Evolutionary conservation across 1,140 invertebrate genomes (phyloP), one percentile per base, ranked within the genome.

Genomic region (Cotesia glomerata): DNA sequence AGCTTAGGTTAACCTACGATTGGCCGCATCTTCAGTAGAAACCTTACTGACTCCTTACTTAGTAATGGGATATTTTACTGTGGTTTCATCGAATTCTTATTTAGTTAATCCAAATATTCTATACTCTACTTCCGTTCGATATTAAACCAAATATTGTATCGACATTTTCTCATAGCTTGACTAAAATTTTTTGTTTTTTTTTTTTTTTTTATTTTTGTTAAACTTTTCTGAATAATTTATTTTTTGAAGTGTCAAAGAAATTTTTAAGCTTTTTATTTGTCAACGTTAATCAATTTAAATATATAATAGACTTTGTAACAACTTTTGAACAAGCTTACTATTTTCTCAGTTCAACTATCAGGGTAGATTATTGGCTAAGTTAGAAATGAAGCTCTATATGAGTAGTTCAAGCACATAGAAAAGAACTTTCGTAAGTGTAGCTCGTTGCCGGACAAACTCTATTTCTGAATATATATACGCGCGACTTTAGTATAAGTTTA

Each of bases 1-100:
- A 73, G 75, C 71, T 67, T 76, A 81, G 82, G 79, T 86, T 83
- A 79, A 81, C 76, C 82, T 78, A 85, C 82, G 84, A 86, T 86
- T 84, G 84, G 84, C 75, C 83, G 74, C 78, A 85, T 86, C 83
- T 80, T 87, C 84, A 83, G 76, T 74, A 74, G 86, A 87, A 87
- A 85, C 86, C 86, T 86, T 83, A 86, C 79, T 74, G 75, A 77
- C 80, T 87, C 79, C 86, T 87, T 87, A 87, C 78, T 78, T 73
- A 58, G 85, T 87, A 87, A 87, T 87, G 82, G 85, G 85, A 87
- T 87, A 83, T 85, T 78, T 71, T 64, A 78, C 73, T 87, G 85
- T 85, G 86, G 86, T 87, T 87, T 87, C 86, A 86, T 81, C 75
- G 78, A 82, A 81, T 84, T 86, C 85, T 86, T 86, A 85, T 83